These are phyloP conservation scores for Mus spretus DNA, from an alignment of 2,797 vertebrate genomes.

Conservation along the genomic window DNA sequence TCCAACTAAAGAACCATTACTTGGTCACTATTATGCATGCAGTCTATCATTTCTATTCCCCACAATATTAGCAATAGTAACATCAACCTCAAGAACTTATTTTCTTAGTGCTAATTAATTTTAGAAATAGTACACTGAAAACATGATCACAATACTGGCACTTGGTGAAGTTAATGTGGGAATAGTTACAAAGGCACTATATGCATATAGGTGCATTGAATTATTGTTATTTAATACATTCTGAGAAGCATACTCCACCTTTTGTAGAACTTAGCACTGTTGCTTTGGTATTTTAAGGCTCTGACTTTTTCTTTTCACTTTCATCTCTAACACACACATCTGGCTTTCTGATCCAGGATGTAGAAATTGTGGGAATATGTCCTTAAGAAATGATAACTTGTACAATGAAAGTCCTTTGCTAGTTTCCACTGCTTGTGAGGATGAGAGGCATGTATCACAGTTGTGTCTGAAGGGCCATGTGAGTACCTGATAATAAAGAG, in stretches of 20 bases:
- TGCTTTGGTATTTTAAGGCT: neutral
- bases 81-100: neutral
- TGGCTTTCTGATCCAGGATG: neutral
- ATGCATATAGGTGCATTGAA: neutral
- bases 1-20: neutral
- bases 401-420: neutral
- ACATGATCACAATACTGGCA: neutral
- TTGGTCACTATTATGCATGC: neutral
- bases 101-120: neutral
- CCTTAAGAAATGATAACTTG: neutral
- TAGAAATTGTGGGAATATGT: neutral
- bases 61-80: neutral
- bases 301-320: neutral
- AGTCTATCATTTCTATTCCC: neutral
- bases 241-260: too few species aligned
- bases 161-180: neutral
- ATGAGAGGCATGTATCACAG: neutral
- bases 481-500: neutral
- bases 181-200: neutral
- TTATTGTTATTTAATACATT: neutral
- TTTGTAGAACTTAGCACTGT: neutral
- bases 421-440: neutral
- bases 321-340: neutral
- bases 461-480: neutral
- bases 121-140: neutral